Evolutionary conservation across 23 tunicate species (phyloP), one percentile per base, ranked within the genome.

Genomic region (Aplidium turbinatum): DNA sequence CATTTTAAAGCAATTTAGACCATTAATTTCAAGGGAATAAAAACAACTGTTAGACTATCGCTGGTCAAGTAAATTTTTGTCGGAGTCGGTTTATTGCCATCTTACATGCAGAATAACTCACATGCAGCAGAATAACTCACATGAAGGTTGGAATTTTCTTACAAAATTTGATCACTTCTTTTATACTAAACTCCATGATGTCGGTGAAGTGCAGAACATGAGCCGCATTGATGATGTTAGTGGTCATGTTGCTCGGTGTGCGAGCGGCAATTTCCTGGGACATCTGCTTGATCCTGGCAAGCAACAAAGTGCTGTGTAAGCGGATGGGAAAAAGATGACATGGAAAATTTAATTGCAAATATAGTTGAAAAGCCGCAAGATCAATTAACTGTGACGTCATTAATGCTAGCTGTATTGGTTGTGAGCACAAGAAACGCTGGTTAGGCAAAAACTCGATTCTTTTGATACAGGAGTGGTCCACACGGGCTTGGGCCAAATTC

Each of bases 111-210:
- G 19, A 54, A 20, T 11, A 54, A 54, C 19, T n/a, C 4, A 54
- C 6, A 54, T 53, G 60, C 21, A 24, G 4, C 16, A 19, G 60
- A 53, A 30, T 19, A 66, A 66, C 76, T 47, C 23, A 70, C 76
- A 70, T 47, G 26, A 70, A 70, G 6, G 87, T 54, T 24, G 87
- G 86, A 3, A 91, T 84, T 63, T 84, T 84, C 62, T 91, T 91
- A 68, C 97, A 91, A 57, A 91, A 91, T 48, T 91, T 91, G 0
- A 91, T 79, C n/a, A 91, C 81, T 58, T 91, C 87, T 58, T 84
- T 91, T 50, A 91, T 91, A 46, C 86, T 84, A 61, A 70, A 91
- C 60, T 91, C 97, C 97, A 91, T 91, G 68, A 91, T 91, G 35
- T 83, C 97, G 16, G 97, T 85, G 78, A 91, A 91, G 56, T 91